Evolutionary conservation across 2,888 invertebrate genomes (phyloP).

Genomic region (Synanthedon myopaeformis): DNA sequence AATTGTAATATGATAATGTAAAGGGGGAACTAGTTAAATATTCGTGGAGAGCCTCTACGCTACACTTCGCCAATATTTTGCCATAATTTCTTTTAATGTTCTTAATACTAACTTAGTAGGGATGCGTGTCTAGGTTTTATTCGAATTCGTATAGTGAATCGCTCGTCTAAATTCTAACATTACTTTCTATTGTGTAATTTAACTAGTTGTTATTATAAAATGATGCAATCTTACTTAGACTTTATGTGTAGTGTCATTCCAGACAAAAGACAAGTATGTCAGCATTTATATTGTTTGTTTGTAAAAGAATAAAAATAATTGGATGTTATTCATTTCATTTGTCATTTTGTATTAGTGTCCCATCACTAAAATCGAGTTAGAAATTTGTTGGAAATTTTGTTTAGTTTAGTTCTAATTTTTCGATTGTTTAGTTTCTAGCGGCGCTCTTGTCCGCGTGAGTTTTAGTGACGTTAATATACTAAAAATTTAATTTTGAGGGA

Average conservation of each 20-base stretch:
- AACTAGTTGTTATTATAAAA: slow-evolving; percentile 28
- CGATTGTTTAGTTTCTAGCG: slow-evolving; percentile 33
- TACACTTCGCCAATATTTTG: slow-evolving; percentile 65
- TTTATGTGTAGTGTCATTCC: slow-evolving; percentile 58
- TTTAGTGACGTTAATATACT: slow-evolving; percentile 8
- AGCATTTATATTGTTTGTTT: slow-evolving; percentile 66
- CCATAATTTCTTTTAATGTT: slow-evolving; percentile 51
- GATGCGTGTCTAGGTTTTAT: slow-evolving; percentile 28
- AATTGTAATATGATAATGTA: too few species aligned
- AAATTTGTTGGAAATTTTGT: slow-evolving; percentile 37
- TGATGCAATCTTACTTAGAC: slow-evolving; percentile 8
- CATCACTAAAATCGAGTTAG: slow-evolving; percentile 34
- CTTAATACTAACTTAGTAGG: slow-evolving; percentile 38
- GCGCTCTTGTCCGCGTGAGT: slow-evolving; percentile 40
- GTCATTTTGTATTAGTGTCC: slow-evolving; percentile 26
- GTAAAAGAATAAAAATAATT: slow-evolving; percentile 17
- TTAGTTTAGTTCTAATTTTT: slow-evolving; percentile 38
- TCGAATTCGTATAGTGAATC: slow-evolving; percentile 31
- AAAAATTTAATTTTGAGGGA: slow-evolving; percentile 1
- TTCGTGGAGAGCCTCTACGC: slow-evolving; percentile 40
- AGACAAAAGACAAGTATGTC: slow-evolving; percentile 68
- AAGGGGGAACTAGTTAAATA: slow-evolving; percentile 35
- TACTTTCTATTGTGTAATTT: slow-evolving; percentile 30
- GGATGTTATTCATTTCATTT: slow-evolving; percentile 12
- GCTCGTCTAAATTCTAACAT: slow-evolving; percentile 43